These are phyloP conservation scores for Campylorhamphus procurvoides DNA, from an alignment of 2,113 vertebrate genomes.

Conservation along the genomic window DNA sequence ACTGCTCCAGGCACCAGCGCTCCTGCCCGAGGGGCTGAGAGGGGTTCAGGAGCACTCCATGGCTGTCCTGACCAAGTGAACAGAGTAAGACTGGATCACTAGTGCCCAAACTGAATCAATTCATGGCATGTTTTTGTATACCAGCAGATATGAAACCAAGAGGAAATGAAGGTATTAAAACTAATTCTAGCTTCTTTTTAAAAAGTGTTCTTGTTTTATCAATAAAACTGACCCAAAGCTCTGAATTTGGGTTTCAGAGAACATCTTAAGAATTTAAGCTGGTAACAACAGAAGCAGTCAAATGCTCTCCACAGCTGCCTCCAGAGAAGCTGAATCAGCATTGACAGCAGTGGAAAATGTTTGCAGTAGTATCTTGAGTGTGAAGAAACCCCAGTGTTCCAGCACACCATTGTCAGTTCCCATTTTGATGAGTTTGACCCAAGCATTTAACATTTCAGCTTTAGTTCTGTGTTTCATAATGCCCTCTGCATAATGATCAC, in stretches of 20 bases:
- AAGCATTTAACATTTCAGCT: conserved; percentile 62
- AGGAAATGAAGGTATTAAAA: conserved; percentile 1
- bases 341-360: background rate
- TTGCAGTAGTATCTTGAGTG: background rate
- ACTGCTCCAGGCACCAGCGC: background rate
- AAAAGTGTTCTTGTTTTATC: background rate
- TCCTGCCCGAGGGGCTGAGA: background rate
- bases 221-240: background rate
- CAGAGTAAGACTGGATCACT: background rate
- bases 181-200: background rate
- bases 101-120: background rate
- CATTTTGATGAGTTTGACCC: conserved; percentile 60
- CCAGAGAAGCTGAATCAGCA: background rate
- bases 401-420: conserved; percentile 43
- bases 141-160: background rate
- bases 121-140: background rate
- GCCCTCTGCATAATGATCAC: conserved; percentile 57
- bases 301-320: background rate
- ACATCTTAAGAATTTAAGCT: background rate
- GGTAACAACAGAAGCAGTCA: background rate
- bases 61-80: background rate
- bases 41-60: background rate
- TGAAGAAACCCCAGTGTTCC: background rate
- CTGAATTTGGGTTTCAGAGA: conserved; percentile 8
- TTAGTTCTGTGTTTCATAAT: conserved; percentile 60